Evolutionary conservation across 2,797 vertebrate genomes (phyloP).

Genomic region (Neomorphus geoffroyi): DNA sequence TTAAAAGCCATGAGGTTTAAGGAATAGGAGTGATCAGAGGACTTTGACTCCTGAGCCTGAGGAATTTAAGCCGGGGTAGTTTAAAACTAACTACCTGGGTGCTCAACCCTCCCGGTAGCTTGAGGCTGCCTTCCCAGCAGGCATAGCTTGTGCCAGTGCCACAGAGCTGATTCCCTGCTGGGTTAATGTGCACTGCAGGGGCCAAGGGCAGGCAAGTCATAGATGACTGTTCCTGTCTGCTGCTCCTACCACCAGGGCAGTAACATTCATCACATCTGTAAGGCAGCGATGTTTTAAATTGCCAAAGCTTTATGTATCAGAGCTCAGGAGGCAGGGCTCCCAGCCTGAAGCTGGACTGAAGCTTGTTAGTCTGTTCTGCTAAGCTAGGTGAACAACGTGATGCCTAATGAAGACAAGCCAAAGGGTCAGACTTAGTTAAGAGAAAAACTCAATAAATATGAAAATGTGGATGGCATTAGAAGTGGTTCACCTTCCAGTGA

Average conservation of each 20-base stretch:
- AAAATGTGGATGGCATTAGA: neutral
- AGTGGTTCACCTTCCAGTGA: accelerated
- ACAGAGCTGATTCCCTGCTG: neutral
- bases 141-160: neutral
- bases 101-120: neutral
- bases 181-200: accelerated
- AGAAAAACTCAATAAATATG: neutral
- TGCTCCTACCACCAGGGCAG: neutral
- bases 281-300: accelerated
- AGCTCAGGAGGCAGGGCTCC: neutral
- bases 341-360: neutral
- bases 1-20: neutral
- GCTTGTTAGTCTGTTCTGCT: neutral
- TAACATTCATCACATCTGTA: neutral
- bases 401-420: neutral
- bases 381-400: neutral
- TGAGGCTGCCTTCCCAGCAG: neutral
- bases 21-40: neutral
- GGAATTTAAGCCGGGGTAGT: neutral
- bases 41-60: accelerated
- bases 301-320: neutral
- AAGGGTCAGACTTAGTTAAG: neutral
- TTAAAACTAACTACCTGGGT: neutral
- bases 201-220: no score
- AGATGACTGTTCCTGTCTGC: accelerated